Percentiles rank a stretch among this genome's conserved stretches.
phyloP scores from a whole-genome alignment of 2,113 vertebrate species.

The Thermophis baileyi region DNA sequence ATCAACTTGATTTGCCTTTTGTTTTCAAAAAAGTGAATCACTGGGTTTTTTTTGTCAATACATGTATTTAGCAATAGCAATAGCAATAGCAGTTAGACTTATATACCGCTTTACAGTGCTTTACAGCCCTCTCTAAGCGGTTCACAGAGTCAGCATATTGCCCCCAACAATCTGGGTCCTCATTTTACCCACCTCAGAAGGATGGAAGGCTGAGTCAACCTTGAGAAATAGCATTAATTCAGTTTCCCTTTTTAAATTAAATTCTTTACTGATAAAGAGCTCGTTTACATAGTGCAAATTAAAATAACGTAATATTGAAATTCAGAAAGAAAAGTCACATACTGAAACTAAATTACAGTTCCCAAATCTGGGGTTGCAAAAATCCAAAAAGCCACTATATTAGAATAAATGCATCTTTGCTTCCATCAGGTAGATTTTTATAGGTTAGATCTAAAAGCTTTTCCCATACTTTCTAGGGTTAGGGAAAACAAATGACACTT shows the following conservation, averaged over 20 bases:
- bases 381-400: background rate
- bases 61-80: no score
- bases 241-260: slow-evolving; percentile 42
- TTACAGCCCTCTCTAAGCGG: no score
- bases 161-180: no score
- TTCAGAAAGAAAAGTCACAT: background rate
- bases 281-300: background rate
- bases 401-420: background rate
- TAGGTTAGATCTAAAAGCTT: background rate
- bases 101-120: no score
- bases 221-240: slow-evolving; percentile 60
- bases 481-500: background rate
- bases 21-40: slow-evolving; percentile 45
- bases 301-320: background rate
- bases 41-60: slow-evolving; percentile 49
- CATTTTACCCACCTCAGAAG: no score
- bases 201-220: no score
- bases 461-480: background rate
- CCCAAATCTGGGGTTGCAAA: background rate
- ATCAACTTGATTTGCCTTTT: slow-evolving; percentile 38
- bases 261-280: slow-evolving; percentile 30
- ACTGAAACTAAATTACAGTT: background rate
- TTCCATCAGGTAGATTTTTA: background rate
- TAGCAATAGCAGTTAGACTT: no score
- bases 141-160: no score